A percentile compares a stretch with the other conserved stretches of the same genome.
These are phyloP conservation scores for Mohoua ochrocephala DNA, from an alignment of 2,113 vertebrate genomes.

Conservation along the genomic window DNA sequence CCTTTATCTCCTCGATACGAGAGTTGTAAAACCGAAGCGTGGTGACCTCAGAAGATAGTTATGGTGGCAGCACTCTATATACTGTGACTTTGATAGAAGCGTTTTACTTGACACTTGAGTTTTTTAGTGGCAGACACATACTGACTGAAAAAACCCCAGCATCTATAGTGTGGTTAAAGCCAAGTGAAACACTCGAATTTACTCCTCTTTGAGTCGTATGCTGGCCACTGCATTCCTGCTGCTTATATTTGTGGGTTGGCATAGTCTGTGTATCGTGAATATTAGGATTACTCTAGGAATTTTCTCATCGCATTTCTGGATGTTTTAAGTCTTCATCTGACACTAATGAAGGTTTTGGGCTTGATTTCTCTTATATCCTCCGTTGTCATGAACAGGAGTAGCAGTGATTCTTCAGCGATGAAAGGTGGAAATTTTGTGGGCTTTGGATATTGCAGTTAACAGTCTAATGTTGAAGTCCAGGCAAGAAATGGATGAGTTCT, in stretches of 20 bases:
- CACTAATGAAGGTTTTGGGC: background rate
- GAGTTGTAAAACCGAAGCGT: background rate
- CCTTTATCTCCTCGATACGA: background rate
- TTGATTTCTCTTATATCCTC: background rate
- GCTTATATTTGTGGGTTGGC: background rate
- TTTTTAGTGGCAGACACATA: background rate
- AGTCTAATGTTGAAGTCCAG: background rate
- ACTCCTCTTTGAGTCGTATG: background rate
- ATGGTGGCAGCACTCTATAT: background rate
- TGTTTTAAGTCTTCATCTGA: background rate
- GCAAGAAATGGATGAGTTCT: background rate
- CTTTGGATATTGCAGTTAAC: background rate
- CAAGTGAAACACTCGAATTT: background rate
- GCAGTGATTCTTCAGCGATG: background rate
- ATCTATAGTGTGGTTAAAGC: background rate
- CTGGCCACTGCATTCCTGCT: background rate
- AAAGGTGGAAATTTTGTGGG: background rate
- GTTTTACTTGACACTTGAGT: background rate
- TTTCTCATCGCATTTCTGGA: background rate
- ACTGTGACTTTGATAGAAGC: background rate
- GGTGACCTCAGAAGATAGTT: constrained; percentile 5
- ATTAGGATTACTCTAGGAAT: background rate
- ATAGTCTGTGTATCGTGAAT: background rate
- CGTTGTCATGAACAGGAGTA: background rate
- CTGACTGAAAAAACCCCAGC: background rate